Percentiles rank a stretch among this genome's conserved stretches.
Conservation (phyloP, 2,797 vertebrate genomes). For the Vireo griseus region DNA sequence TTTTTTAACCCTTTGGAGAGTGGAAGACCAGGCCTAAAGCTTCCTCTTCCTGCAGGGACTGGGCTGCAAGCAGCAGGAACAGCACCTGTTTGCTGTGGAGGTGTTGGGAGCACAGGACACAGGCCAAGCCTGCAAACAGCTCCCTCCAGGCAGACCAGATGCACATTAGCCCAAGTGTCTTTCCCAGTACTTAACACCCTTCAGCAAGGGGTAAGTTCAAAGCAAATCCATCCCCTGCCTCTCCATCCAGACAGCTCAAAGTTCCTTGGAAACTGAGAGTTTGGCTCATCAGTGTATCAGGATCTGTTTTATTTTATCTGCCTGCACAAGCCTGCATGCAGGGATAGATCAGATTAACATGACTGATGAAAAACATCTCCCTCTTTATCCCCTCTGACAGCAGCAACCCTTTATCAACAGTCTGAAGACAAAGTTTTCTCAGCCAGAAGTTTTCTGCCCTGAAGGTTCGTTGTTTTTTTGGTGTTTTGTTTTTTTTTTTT, state of each 20-base stretch:
- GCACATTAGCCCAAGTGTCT: not conserved
- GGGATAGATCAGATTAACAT: conserved; percentile 39
- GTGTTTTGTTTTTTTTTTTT: not conserved
- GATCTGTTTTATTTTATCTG: conserved; percentile 18
- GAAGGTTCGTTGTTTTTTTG: not conserved
- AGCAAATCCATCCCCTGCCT: not conserved
- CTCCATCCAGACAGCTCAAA: not conserved
- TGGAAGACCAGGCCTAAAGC: not conserved
- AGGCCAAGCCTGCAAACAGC: not conserved
- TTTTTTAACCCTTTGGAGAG: not conserved
- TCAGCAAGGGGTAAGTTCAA: not conserved
- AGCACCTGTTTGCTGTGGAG: not conserved
- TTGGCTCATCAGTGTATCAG: not conserved
- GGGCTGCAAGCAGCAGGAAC: not conserved
- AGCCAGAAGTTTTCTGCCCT: conserved; percentile 29
- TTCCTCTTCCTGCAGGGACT: not conserved
- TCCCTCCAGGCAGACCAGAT: not conserved
- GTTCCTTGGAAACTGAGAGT: not conserved
- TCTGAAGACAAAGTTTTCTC: conserved; percentile 37
- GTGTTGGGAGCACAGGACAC: not conserved
- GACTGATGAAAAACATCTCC: conserved; percentile 31
- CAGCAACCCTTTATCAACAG: not conserved
- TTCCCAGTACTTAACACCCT: not conserved
- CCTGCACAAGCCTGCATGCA: not conserved
- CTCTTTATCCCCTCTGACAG: conserved; percentile 33